Evolutionary conservation across 2,888 invertebrate species (phyloP), one percentile per base, ranked within the genome.

Genomic region (Ormyrus labotus): DNA sequence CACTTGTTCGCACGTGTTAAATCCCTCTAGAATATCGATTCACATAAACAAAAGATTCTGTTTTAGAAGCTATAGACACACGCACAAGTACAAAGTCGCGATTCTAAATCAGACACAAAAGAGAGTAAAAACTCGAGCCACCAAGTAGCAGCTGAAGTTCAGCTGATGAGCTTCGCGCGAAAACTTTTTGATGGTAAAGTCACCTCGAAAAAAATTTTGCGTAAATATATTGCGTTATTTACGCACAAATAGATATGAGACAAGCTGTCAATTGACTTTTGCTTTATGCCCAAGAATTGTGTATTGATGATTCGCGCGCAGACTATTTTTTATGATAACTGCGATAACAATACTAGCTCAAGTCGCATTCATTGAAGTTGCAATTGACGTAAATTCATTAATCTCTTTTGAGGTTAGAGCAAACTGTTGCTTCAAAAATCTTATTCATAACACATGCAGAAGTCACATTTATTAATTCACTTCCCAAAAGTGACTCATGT

Each of bases 41-140:
- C 8, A 6, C n/a, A 45, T 69, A 58, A 77, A 77, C 70, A 70
- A 76, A 70, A 77, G 76, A 76, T 76, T 63, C 51, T 55, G 2
- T 55, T 55, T 19, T 55, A 64, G 48, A 65, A 65, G 50, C 50
- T 19, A 5, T 13, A 57, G 57, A 50, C 65, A 11, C 19, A 9
- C n/a, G 34, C 34, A 34, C 34, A 34, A 34, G 34, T 34, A 58
- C 57, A 53, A 5, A 68, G 63, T 70, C 63, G n/a, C 47, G 68
- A 57, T 75, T 75, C 58, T 58, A 68, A 75, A 68, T 53, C 19
- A 48, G 60, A 53, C 47, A 78, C 65, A 65, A 64, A 65, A 65
- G 55, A 58, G 45, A 65, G 6, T 6, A 65, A 51, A 55, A 74
- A 73, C 47, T 3, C 48, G 13, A 34, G 34, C 34, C 3, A 3